Percentiles rank a stretch among this genome's conserved stretches.
Conservation (phyloP, 37 sponge, comb jelly and placozoan species). For the Cliona cf. orientalis region DNA sequence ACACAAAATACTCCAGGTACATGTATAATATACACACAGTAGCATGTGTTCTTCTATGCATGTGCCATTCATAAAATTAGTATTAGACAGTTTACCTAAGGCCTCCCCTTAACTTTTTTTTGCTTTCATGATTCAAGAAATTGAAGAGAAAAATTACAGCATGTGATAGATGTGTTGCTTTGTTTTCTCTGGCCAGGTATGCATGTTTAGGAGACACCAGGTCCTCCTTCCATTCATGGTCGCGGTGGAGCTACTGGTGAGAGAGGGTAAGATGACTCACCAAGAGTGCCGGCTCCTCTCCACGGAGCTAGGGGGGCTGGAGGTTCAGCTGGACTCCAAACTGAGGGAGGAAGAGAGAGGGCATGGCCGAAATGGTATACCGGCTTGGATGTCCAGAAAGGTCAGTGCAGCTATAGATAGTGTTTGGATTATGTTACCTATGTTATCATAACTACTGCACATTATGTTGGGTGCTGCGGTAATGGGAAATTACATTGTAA, state of each 20-base stretch:
- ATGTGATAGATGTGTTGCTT: background rate
- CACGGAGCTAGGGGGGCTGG: background rate
- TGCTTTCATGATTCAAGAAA: too few relatives aligned
- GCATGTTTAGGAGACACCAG: conserved; percentile 45
- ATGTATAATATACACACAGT: too few relatives aligned
- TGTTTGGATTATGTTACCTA: too few relatives aligned
- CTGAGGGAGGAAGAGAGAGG: background rate
- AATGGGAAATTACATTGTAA: too few relatives aligned
- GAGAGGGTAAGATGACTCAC: conserved; percentile 1
- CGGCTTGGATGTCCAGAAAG: background rate
- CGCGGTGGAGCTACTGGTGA: conserved; percentile 1
- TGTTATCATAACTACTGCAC: too few relatives aligned
- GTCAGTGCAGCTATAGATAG: background rate
- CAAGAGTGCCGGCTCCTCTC: conserved; percentile 25
- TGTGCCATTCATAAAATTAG: too few relatives aligned
- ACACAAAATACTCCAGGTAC: conserved; percentile 13
- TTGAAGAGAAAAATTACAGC: too few relatives aligned
- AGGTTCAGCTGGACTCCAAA: conserved; percentile 20
- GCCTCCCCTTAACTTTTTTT: too few relatives aligned
- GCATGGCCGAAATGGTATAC: background rate
- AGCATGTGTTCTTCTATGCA: too few relatives aligned
- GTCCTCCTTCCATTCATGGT: conserved; percentile 44
- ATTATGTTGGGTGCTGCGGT: too few relatives aligned
- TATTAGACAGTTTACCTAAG: too few relatives aligned
- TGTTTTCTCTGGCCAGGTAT: background rate